phyloP scores from a whole-genome alignment of 2,797 vertebrate genomes.

The Chelonia mydas region DNA sequence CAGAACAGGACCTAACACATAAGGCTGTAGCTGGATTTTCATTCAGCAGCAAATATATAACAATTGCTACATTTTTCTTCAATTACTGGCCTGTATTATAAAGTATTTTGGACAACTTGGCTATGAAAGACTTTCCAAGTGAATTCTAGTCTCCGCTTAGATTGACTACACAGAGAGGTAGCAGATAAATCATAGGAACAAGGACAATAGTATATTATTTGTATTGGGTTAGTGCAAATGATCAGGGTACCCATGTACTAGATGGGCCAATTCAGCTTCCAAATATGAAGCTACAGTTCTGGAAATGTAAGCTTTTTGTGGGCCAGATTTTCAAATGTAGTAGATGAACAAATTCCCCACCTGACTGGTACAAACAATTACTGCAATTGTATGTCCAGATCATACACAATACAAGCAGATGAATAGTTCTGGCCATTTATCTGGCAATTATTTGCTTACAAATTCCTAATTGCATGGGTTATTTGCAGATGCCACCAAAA shows the following conservation, averaged over 20 bases:
- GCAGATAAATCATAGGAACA: neutral
- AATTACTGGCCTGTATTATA: neutral
- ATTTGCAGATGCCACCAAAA: fast-evolving
- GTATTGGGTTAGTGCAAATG: neutral
- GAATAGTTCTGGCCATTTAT: fast-evolving
- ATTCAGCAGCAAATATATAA: neutral
- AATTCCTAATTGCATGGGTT: fast-evolving
- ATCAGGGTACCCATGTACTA: neutral
- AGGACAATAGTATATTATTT: neutral
- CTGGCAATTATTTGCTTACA: neutral
- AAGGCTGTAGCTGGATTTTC: neutral
- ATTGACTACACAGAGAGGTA: neutral
- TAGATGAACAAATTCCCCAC: neutral
- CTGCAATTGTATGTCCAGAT: neutral
- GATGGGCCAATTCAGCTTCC: neutral
- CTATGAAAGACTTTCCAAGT: neutral
- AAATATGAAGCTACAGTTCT: neutral
- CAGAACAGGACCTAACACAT: neutral
- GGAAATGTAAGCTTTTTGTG: neutral
- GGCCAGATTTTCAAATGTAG: neutral
- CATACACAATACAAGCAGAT: neutral
- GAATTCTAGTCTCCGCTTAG: no score
- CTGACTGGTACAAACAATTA: neutral
- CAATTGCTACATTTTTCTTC: neutral
- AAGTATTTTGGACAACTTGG: neutral